These are phyloP conservation scores for Julus scandinavius DNA, from an alignment of 2,888 invertebrate genomes.

Conservation along the genomic window DNA sequence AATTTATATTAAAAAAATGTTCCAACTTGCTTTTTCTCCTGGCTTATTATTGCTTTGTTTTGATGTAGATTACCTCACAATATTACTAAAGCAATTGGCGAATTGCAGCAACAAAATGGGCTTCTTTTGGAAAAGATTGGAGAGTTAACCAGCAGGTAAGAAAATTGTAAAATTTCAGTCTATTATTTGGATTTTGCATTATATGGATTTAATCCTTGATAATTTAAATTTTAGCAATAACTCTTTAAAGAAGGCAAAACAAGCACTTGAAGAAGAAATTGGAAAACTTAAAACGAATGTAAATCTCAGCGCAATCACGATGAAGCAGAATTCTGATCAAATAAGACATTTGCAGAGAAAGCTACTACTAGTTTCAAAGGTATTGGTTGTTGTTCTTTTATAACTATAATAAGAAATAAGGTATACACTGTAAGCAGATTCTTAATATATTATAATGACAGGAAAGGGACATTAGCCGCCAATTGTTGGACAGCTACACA, in stretches of 20 bases:
- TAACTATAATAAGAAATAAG: no score
- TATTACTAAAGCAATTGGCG: slow-evolving; percentile 17
- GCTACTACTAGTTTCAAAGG: slow-evolving; percentile 40
- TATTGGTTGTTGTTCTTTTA: neutral
- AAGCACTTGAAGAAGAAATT: slow-evolving; percentile 40
- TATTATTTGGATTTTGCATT: neutral
- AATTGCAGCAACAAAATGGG: slow-evolving; percentile 48
- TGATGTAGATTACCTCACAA: slow-evolving; percentile 21
- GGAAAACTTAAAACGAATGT: neutral
- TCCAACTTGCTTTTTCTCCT: no score
- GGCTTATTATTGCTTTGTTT: neutral
- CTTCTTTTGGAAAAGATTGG: slow-evolving; percentile 45
- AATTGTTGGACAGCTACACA: slow-evolving; percentile 50
- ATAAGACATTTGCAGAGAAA: slow-evolving; percentile 51
- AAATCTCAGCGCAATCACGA: neutral
- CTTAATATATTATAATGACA: neutral
- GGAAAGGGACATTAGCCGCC: slow-evolving; percentile 50
- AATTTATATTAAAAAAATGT: no score
- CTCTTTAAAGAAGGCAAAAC: neutral
- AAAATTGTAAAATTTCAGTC: neutral
- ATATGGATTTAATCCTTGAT: neutral
- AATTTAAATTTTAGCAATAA: slow-evolving; percentile 18
- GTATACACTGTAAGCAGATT: neutral
- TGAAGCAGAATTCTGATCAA: slow-evolving; percentile 49
- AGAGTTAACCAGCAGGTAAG: slow-evolving; percentile 40